These are phyloP conservation scores for Trachythela sp. DNA, from an alignment of 64 coral and sea anemone genomes.

Conservation along the genomic window DNA sequence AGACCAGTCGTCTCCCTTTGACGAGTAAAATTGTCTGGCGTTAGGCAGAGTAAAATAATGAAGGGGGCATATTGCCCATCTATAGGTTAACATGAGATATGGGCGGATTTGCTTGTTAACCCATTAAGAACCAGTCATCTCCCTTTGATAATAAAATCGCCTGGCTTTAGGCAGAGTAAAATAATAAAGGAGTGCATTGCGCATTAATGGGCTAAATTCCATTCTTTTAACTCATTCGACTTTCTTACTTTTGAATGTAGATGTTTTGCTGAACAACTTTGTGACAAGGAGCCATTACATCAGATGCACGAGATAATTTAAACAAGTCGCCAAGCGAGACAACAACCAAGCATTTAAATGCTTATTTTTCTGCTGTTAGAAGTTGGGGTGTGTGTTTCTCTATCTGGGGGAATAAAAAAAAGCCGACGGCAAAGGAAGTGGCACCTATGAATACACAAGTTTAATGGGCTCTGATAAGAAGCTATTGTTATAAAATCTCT, in stretches of 20 bases:
- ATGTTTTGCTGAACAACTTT: background rate
- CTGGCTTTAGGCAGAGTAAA: too few relatives aligned
- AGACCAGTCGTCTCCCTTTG: too few relatives aligned
- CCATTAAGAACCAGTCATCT: too few relatives aligned
- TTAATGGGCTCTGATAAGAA: background rate
- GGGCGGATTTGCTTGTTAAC: too few relatives aligned
- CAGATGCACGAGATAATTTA: background rate
- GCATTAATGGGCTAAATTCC: background rate
- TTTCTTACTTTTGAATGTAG: background rate
- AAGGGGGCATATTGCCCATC: too few relatives aligned
- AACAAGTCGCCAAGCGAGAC: background rate
- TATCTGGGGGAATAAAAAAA: conserved; percentile 8
- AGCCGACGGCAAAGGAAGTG: background rate
- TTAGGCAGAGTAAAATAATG: too few relatives aligned
- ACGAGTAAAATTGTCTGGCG: too few relatives aligned
- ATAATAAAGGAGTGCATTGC: too few relatives aligned
- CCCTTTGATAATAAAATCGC: too few relatives aligned
- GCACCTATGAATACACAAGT: background rate
- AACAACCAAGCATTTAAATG: background rate
- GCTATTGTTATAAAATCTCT: background rate
- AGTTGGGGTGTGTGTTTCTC: background rate
- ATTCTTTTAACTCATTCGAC: background rate
- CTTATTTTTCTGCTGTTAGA: background rate
- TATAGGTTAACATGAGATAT: too few relatives aligned
- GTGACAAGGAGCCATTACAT: background rate